Conservation (phyloP, 2,113 vertebrate genomes). For the Coturnix japonica region DNA sequence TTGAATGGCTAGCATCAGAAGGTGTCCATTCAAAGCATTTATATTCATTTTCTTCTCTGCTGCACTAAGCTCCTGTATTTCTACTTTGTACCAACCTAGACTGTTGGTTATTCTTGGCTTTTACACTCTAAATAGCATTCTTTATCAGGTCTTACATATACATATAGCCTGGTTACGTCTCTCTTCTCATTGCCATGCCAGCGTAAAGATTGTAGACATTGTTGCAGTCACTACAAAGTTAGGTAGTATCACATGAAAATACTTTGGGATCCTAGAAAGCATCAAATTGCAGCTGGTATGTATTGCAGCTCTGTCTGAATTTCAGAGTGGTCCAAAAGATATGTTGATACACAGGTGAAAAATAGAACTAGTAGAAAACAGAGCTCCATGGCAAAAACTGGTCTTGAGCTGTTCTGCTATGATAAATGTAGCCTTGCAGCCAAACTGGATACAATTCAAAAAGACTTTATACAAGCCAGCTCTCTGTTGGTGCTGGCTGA, state of each 20-base stretch:
- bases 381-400: background rate
- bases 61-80: background rate
- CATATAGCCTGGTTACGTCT: background rate
- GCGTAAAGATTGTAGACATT: background rate
- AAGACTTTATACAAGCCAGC: conserved; percentile 9
- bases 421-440: conserved; percentile 23
- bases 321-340: background rate
- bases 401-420: background rate
- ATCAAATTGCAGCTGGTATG: background rate
- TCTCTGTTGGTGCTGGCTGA: conserved; percentile 44
- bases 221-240: background rate
- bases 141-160: background rate
- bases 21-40: background rate
- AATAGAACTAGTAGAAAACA: background rate
- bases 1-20: fast-evolving
- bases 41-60: background rate
- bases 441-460: conserved; percentile 37
- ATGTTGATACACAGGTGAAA: background rate
- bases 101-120: background rate
- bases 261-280: background rate
- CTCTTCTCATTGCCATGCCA: background rate
- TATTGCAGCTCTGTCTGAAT: background rate
- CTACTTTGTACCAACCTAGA: background rate
- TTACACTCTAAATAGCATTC: background rate
- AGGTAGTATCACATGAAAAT: background rate